Percentiles rank a stretch among this genome's conserved stretches.
Evolutionary conservation across 2,797 vertebrate genomes (phyloP).

Genomic region (Phataginus tricuspis): DNA sequence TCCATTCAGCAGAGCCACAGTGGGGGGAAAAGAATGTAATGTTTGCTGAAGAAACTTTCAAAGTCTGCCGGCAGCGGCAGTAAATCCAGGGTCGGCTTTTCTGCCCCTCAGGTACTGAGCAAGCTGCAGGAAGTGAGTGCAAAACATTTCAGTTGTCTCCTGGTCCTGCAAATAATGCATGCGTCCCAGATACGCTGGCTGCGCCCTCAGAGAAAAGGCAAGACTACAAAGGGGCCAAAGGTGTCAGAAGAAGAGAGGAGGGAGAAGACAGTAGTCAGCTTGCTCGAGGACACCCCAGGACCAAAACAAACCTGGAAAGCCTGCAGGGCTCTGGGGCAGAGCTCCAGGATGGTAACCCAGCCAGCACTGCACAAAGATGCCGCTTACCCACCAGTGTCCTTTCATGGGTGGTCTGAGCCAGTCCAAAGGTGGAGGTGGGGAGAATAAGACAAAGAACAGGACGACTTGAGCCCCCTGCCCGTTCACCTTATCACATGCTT

Average conservation of each 20-base stretch:
- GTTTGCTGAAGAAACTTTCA: neutral
- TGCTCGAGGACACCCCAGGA: neutral
- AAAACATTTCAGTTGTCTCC: neutral
- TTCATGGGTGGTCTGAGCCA: constrained; percentile 43
- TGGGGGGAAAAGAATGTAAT: neutral
- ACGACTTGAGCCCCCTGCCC: neutral
- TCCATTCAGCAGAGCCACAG: neutral
- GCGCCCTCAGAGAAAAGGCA: neutral
- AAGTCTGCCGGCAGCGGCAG: neutral
- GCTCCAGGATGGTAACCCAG: neutral
- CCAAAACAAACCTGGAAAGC: neutral
- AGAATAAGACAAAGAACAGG: constrained; percentile 41
- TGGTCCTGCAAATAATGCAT: neutral
- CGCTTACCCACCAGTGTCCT: neutral
- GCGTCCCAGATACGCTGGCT: neutral
- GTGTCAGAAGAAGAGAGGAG: neutral
- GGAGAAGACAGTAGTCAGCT: neutral
- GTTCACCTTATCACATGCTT: constrained; percentile 29
- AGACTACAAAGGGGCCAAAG: neutral
- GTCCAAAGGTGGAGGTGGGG: neutral
- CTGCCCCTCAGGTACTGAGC: neutral
- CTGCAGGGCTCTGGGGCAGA: neutral
- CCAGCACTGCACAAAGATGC: neutral
- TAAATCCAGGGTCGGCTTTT: neutral
- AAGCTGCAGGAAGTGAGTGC: neutral